Evolutionary conservation across 2,888 invertebrate species (phyloP), one percentile per base, ranked within the genome.

Genomic region (Ctena decussata): DNA sequence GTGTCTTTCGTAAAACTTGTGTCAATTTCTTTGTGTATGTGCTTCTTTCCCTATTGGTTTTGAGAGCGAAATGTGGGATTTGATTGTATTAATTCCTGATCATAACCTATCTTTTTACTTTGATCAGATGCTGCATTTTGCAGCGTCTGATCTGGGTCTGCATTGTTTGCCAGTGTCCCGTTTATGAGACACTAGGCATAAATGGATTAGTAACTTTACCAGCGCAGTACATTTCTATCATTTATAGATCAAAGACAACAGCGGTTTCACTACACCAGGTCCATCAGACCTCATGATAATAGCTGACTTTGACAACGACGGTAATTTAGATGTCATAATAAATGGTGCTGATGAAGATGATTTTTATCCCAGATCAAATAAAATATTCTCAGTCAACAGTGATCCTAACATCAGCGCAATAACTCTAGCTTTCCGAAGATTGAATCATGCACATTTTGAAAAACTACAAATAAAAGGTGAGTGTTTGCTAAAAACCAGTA

Each of bases 241-340:
- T 44, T 41, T 12, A 27, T n/a, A 75, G 60, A 24, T 30, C 30
- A 2, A 32, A n/a, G 30, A 30, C 11, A 37, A 53, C 21, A 44
- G 15, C 6, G 86, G 82, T 30, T 91, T 93, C 73, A 81, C 84
- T 30, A 65, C 80, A 6, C 84, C 92, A 0, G 84, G 91, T n/a
- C 84, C 91, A 0, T 71, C 93, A 35, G 81, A 92, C 11, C 88
- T 91, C 21, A 77, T 94, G n/a, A 76, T 94, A 21, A 80, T 82
- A 8, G 91, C 90, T 0, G 94, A 94, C 77, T 93, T 94, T 85
- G 91, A 94, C 73, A 94, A 94, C 74, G 92, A 94, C 83, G 93
- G 93, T 8, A 69, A 90, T 39, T 71, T 87, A 0, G 93, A 94
- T 49, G 84, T 94, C 11, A 83, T 93, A 11, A 83, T 85, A 44